Evolutionary conservation across 1,140 invertebrate genomes (phyloP).

Genomic region (Mycetomoellerius zeteki): DNA sequence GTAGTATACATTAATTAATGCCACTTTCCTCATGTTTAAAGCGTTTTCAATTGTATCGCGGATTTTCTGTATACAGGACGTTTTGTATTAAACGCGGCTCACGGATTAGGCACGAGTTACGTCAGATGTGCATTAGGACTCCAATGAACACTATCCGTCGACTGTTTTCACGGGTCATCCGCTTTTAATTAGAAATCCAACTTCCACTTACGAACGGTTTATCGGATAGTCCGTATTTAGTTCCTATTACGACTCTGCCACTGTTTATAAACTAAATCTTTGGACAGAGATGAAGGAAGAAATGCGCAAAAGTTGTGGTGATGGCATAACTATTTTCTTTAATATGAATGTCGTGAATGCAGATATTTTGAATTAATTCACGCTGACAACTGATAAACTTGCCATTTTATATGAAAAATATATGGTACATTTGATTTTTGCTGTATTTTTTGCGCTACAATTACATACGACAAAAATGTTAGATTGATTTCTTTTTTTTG

Average conservation of each 20-base stretch:
- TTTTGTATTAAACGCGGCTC: slow-evolving; percentile 30
- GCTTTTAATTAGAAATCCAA: slow-evolving; percentile 77
- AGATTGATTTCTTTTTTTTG: not conserved
- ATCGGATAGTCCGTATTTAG: slow-evolving; percentile 55
- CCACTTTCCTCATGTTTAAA: not conserved
- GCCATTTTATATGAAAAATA: not conserved
- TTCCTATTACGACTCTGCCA: not conserved
- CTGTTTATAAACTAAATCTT: slow-evolving; percentile 49
- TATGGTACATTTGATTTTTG: not conserved
- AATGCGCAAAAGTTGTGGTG: not conserved
- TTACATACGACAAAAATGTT: not conserved
- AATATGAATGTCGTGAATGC: no score
- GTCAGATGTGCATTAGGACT: slow-evolving; percentile 47
- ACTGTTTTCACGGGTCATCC: slow-evolving; percentile 76
- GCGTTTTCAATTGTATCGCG: slow-evolving; percentile 2
- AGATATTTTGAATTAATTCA: not conserved
- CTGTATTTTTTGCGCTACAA: not conserved
- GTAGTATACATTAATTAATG: not conserved
- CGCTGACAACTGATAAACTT: not conserved
- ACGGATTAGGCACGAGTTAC: slow-evolving; percentile 48
- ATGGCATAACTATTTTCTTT: not conserved
- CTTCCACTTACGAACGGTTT: slow-evolving; percentile 67
- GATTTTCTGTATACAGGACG: not conserved
- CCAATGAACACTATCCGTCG: slow-evolving; percentile 44
- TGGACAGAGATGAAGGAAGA: not conserved